phyloP scores from a whole-genome alignment of 2,888 invertebrate species.

The Drosophila koepferae region DNA sequence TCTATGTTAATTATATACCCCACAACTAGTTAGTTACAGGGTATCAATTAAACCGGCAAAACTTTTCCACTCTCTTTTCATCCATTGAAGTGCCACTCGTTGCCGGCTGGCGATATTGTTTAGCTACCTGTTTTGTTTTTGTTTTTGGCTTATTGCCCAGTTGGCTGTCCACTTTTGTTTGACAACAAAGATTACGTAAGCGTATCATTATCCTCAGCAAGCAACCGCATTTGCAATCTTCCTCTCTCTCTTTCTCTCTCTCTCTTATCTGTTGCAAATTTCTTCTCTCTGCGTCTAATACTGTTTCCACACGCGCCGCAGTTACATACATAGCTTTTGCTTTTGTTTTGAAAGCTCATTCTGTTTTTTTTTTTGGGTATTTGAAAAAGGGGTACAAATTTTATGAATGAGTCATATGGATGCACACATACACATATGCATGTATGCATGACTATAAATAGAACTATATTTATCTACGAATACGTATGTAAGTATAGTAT shows the following conservation, averaged over 20 bases:
- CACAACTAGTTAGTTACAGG: not conserved
- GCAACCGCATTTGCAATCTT: not conserved
- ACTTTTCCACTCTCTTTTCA: not conserved
- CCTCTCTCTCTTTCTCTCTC: conserved; percentile 13
- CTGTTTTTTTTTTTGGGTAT: not conserved
- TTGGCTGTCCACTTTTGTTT: conserved; percentile 63
- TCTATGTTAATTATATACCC: not conserved
- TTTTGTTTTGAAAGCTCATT: conserved; percentile 16
- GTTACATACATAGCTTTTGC: not conserved
- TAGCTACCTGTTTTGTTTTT: conserved; percentile 51
- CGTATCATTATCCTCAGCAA: conserved; percentile 9
- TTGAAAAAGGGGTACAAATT: conserved; percentile 3
- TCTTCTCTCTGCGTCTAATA: not conserved
- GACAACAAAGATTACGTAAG: conserved; percentile 76
- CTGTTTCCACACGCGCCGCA: not conserved
- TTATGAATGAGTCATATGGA: conserved; percentile 35
- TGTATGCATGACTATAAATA: not conserved
- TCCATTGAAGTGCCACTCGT: not conserved
- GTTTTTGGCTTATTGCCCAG: conserved; percentile 54
- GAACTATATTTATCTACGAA: not conserved
- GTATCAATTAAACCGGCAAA: conserved; percentile 21
- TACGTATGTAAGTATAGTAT: not conserved
- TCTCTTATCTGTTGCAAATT: not conserved
- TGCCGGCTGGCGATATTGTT: conserved; percentile 21
- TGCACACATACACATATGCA: not conserved